Percentiles rank a stretch among this genome's conserved stretches.
These are phyloP conservation scores for Phymastichus coffea DNA, from an alignment of 1,140 invertebrate genomes.

Conservation along the genomic window DNA sequence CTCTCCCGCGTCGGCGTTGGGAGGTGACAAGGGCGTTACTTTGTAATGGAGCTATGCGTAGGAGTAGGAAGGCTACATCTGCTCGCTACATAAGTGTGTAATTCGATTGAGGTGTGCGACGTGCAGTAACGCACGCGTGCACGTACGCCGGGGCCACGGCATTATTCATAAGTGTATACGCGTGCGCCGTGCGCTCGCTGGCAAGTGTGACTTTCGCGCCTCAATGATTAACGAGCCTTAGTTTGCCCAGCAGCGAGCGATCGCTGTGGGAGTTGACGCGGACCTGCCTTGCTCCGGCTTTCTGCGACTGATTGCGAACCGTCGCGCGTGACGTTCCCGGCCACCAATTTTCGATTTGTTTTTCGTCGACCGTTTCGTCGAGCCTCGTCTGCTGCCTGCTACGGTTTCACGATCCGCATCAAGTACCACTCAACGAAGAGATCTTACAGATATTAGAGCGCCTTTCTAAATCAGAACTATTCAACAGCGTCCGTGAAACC, in stretches of 20 bases:
- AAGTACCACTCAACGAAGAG: no score
- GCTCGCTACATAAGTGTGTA: not conserved
- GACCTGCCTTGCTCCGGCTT: no score
- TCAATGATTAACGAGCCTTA: slow-evolving; percentile 12
- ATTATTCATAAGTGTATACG: not conserved
- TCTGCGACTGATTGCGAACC: no score
- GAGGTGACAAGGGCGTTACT: slow-evolving; percentile 18
- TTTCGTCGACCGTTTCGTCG: no score
- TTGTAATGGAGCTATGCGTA: slow-evolving; percentile 6
- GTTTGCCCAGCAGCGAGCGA: not conserved
- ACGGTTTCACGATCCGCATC: no score
- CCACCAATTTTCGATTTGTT: no score
- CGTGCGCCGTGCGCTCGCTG: not conserved
- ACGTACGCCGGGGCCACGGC: not conserved
- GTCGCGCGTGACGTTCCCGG: no score
- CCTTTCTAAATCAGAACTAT: no score
- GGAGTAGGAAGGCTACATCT: slow-evolving; percentile 8
- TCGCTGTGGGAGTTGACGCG: not conserved
- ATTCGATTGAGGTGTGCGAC: slow-evolving; percentile 1
- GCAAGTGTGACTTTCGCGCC: not conserved
- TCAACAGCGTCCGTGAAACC: no score
- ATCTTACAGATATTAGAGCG: no score
- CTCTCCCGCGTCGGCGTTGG: not conserved
- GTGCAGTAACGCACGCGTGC: not conserved
- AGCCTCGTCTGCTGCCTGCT: no score